Conservation (phyloP, 2,797 vertebrate genomes). For the Alcedo quadribrachys region DNA sequence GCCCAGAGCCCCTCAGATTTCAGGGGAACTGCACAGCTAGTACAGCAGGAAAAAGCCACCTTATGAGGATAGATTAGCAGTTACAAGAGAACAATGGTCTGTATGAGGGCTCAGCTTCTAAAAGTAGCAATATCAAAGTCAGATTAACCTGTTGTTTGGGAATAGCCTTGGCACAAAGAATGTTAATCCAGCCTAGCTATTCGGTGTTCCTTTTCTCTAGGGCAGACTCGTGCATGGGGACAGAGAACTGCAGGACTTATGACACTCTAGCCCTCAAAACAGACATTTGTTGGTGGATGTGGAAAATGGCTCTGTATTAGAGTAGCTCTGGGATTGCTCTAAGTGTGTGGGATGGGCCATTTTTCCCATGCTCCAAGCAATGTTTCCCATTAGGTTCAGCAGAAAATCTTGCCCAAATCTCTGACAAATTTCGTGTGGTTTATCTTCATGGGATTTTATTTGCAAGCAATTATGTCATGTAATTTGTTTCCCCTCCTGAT, state of each 20-base stretch:
- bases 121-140: slow-evolving; percentile 46
- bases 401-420: neutral
- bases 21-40: neutral
- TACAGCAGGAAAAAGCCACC: slow-evolving; percentile 12
- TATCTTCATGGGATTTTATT: neutral
- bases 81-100: neutral
- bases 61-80: neutral
- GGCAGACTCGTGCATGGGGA: neutral
- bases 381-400: neutral
- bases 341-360: neutral
- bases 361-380: neutral
- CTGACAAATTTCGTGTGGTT: neutral
- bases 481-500: neutral
- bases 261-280: neutral
- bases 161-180: slow-evolving; percentile 31
- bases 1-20: neutral
- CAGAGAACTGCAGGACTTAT: neutral
- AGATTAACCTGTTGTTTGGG: slow-evolving; percentile 20
- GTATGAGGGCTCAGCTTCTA: neutral
- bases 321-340: neutral
- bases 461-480: neutral
- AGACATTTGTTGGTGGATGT: neutral
- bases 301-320: neutral
- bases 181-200: neutral
- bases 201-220: neutral